Evolutionary conservation across 2,113 vertebrate species (phyloP).

Genomic region (Lipophrys pholis): DNA sequence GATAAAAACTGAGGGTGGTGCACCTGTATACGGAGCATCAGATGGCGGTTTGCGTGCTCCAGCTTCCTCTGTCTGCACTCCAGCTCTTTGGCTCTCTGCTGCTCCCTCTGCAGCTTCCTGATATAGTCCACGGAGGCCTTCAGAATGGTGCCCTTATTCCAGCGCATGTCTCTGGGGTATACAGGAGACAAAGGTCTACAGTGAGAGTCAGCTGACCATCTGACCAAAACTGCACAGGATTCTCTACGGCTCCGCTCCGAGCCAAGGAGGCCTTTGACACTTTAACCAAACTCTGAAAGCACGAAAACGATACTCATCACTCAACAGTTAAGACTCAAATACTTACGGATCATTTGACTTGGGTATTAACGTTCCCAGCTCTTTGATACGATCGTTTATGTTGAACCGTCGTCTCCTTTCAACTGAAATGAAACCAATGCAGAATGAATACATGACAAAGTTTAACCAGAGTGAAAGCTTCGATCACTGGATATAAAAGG

Average conservation of each 20-base stretch:
- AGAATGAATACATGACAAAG: no score
- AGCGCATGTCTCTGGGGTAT: conserved; percentile 90
- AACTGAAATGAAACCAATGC: conserved; percentile 73
- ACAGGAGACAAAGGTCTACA: conserved; percentile 70
- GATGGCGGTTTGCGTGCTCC: conserved; percentile 89
- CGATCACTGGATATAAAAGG: no score
- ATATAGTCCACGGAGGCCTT: conserved; percentile 97
- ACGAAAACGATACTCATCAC: background rate
- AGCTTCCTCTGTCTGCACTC: conserved; percentile 91
- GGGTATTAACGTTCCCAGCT: conserved; percentile 91
- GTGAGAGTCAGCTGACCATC: conserved; percentile 71
- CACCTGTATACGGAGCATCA: conserved; percentile 89
- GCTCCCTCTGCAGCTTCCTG: conserved; percentile 92
- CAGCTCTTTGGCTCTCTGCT: conserved; percentile 91
- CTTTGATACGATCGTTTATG: conserved; percentile 95
- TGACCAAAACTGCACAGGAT: conserved; percentile 59
- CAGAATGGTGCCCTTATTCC: conserved; percentile 97
- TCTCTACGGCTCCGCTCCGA: conserved; percentile 75
- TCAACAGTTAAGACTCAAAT: background rate
- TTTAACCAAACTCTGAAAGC: conserved; percentile 6
- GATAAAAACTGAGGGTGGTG: background rate
- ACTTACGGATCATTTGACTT: conserved; percentile 95
- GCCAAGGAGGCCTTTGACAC: conserved; percentile 6
- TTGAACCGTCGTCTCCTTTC: conserved; percentile 93
- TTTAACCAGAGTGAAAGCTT: no score